Evolutionary conservation across 2,888 invertebrate species (phyloP).

Genomic region (Homarus gammarus): DNA sequence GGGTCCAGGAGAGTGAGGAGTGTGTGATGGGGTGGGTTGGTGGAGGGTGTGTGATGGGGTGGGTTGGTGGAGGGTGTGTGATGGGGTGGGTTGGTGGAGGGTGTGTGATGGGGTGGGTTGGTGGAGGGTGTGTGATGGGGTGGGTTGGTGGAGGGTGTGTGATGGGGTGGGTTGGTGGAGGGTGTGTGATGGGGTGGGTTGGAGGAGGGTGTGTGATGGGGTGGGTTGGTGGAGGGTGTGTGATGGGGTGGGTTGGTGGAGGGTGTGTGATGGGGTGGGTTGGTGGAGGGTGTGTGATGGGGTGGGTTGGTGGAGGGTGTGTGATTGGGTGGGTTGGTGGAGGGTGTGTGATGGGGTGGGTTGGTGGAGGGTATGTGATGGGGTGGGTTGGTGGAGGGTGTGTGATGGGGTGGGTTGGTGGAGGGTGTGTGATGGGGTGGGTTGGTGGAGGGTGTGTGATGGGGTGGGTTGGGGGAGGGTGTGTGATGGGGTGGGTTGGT

Average conservation of each 20-base stretch:
- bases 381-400: background rate
- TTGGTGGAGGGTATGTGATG: background rate
- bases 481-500: background rate
- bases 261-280: too few species aligned
- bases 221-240: too few species aligned
- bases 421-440: background rate
- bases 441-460: background rate
- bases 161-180: too few species aligned
- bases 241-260: too few species aligned
- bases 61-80: background rate
- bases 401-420: background rate
- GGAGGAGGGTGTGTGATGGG: too few species aligned
- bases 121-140: background rate
- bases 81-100: background rate
- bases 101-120: background rate
- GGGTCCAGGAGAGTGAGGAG: background rate
- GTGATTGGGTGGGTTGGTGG: too few species aligned
- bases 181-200: too few species aligned
- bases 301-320: too few species aligned
- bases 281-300: too few species aligned
- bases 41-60: background rate
- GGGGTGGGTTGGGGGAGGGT: background rate
- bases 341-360: too few species aligned
- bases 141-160: background rate
- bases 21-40: slow-evolving; percentile 9